Evolutionary conservation across 2,888 invertebrate genomes (phyloP).

Genomic region (Phaedon cochleariae): DNA sequence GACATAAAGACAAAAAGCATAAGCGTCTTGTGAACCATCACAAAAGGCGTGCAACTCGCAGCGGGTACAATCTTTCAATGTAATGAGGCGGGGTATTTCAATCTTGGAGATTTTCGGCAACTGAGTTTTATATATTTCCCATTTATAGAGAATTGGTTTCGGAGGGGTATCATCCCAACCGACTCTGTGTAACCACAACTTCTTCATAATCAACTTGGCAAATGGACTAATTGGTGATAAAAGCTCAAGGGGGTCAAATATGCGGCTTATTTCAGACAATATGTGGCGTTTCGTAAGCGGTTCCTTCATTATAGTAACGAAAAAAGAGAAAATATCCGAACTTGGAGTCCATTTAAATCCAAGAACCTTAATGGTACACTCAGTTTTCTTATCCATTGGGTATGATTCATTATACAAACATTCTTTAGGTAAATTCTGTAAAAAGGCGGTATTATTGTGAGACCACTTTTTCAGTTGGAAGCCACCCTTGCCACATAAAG

Average conservation of each 20-base stretch:
- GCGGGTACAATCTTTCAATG: neutral
- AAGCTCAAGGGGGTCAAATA: too few species aligned
- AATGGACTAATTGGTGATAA: too few species aligned
- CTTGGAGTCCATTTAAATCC: constrained; percentile 6
- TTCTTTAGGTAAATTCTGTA: too few species aligned
- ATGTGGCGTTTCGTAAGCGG: neutral
- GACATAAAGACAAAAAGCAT: neutral
- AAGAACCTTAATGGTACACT: neutral
- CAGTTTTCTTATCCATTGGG: neutral
- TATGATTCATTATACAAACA: too few species aligned
- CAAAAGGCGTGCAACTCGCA: constrained; percentile 13
- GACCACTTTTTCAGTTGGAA: too few species aligned
- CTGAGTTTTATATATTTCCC: constrained; percentile 5
- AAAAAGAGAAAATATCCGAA: neutral
- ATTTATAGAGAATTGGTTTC: neutral
- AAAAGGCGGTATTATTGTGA: too few species aligned
- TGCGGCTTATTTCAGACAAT: too few species aligned
- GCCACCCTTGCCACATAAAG: too few species aligned
- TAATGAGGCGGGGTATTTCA: constrained; percentile 5
- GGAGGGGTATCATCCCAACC: constrained; percentile 7
- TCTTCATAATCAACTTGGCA: too few species aligned
- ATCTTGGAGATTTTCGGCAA: neutral
- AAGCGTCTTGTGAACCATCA: constrained; percentile 7
- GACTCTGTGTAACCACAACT: too few species aligned
- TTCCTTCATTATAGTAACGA: neutral